Evolutionary conservation across 2,113 vertebrate genomes (phyloP).

Genomic region (Oncorhynchus clarkii): DNA sequence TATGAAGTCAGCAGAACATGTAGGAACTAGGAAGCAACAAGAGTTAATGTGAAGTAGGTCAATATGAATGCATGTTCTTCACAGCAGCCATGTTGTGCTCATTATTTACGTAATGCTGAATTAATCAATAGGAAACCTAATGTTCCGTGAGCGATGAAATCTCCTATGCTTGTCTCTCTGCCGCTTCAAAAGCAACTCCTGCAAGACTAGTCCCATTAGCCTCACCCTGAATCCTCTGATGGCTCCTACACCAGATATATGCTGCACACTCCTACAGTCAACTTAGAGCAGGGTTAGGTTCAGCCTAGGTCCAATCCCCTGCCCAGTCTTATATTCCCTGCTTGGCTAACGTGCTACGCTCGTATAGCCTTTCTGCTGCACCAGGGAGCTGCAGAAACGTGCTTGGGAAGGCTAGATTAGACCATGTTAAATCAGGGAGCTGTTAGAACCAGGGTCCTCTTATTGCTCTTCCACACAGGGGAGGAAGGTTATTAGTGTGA

Average conservation of each 20-base stretch:
- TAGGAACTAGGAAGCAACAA: background rate
- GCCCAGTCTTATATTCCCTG: constrained; percentile 50
- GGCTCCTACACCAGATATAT: constrained; percentile 35
- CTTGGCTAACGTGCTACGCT: constrained; percentile 59
- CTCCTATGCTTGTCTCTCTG: constrained; percentile 39
- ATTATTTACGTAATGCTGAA: constrained; percentile 44
- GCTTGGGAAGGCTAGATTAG: constrained; percentile 48
- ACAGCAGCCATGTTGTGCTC: constrained; percentile 38
- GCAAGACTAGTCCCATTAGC: constrained; percentile 25
- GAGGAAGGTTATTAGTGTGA: constrained; percentile 40
- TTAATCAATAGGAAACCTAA: constrained; percentile 48
- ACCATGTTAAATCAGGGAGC: constrained; percentile 53
- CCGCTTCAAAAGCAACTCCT: constrained; percentile 25
- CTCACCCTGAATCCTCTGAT: constrained; percentile 35
- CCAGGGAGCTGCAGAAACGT: constrained; percentile 16
- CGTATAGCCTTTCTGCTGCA: constrained; percentile 53
- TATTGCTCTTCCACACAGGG: constrained; percentile 41
- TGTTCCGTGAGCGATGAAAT: constrained; percentile 52
- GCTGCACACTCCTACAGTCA: constrained; percentile 38
- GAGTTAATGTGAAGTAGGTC: constrained; percentile 33
- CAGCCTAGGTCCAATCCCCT: constrained; percentile 46
- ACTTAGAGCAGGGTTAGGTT: constrained; percentile 52
- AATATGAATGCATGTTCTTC: constrained; percentile 41
- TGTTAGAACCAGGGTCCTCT: constrained; percentile 43
- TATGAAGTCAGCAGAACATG: background rate